Evolutionary conservation across 2,113 vertebrate species (phyloP).

Genomic region (Tachuris rubrigastra): DNA sequence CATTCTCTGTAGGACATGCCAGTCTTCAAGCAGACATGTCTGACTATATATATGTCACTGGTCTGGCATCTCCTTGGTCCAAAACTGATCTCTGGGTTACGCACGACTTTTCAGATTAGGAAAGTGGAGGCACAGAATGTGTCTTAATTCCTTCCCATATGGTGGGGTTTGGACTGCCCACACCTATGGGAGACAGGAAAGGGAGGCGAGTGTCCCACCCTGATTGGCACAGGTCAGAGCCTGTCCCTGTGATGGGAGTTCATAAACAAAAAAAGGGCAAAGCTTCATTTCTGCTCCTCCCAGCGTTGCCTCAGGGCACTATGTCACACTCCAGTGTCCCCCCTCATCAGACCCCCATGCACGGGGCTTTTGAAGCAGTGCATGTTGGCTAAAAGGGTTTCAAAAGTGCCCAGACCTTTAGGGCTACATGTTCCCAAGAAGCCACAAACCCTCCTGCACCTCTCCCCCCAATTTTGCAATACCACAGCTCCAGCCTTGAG

Average conservation of each 20-base stretch:
- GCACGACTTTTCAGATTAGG: fast-evolving
- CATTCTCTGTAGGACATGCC: neutral
- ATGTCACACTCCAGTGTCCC: neutral
- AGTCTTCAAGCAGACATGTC: neutral
- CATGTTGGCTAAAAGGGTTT: neutral
- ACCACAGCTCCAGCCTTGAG: neutral
- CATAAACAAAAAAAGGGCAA: neutral
- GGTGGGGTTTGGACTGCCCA: neutral
- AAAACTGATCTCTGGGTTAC: neutral
- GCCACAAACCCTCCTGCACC: neutral
- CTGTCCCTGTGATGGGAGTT: neutral
- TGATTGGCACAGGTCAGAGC: fast-evolving
- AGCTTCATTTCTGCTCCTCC: neutral
- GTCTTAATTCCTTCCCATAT: neutral
- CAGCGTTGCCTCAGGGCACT: fast-evolving
- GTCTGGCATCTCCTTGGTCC: neutral
- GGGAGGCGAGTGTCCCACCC: neutral
- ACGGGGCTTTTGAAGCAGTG: fast-evolving
- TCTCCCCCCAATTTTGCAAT: neutral
- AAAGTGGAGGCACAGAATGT: neutral
- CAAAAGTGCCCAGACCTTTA: neutral
- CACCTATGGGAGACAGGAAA: neutral
- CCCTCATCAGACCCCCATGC: fast-evolving
- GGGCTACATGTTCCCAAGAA: neutral
- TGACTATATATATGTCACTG: fast-evolving